Conservation (phyloP, 2,113 vertebrate genomes). For the Eretmodus cyanostictus region DNA sequence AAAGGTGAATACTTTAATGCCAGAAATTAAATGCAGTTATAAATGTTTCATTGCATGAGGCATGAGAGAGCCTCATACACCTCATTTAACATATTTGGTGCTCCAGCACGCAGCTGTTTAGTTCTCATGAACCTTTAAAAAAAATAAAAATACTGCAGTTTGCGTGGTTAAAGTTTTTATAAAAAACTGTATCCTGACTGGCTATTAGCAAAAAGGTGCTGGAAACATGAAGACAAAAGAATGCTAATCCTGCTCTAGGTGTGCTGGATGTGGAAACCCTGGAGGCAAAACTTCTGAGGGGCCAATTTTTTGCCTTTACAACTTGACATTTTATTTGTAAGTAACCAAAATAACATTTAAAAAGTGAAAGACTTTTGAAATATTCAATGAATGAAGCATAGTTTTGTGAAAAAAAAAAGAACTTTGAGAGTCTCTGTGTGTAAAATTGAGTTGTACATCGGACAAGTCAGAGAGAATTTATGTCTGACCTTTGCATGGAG, state of each 20-base stretch:
- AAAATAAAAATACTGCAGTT: background rate
- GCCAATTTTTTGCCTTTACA: background rate
- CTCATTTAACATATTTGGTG: background rate
- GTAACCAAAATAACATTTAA: background rate
- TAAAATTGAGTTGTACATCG: rapidly evolving
- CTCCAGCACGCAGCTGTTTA: background rate
- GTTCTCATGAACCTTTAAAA: background rate
- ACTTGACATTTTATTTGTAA: background rate
- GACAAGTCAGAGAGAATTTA: background rate
- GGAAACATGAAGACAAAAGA: background rate
- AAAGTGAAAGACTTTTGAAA: background rate
- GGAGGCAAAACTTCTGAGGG: background rate
- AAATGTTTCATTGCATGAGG: background rate
- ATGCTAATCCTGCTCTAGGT: background rate
- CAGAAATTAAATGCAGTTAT: background rate
- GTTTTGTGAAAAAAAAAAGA: rapidly evolving
- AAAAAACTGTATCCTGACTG: background rate
- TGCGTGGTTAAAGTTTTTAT: background rate
- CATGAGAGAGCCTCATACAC: background rate
- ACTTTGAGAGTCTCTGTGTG: background rate
- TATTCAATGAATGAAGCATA: background rate
- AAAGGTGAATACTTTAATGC: background rate
- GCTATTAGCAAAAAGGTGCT: background rate
- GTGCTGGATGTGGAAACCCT: background rate
- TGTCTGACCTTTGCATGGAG: background rate